These are phyloP conservation scores for Oriolus oriolus DNA, from an alignment of 2,113 vertebrate genomes.

Conservation along the genomic window DNA sequence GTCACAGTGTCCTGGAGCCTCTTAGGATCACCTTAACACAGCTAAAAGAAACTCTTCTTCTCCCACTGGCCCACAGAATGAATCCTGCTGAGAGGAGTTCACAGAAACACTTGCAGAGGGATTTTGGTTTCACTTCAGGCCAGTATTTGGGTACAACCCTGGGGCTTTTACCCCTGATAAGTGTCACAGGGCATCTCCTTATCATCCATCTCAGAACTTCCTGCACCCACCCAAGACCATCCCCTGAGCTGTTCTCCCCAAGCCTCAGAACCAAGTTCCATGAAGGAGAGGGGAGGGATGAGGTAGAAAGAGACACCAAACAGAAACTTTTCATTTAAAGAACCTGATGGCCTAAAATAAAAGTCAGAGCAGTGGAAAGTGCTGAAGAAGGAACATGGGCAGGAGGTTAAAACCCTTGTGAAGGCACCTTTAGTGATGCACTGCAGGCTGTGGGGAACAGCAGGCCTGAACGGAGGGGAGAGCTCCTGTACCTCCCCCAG, in stretches of 20 bases:
- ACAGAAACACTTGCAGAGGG: not conserved
- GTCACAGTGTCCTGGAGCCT: not conserved
- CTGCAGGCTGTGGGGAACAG: not conserved
- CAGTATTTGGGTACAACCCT: not conserved
- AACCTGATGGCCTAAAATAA: not conserved
- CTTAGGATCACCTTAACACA: not conserved
- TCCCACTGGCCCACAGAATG: not conserved
- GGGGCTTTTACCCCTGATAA: fast-evolving
- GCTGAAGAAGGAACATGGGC: not conserved
- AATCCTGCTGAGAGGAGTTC: not conserved
- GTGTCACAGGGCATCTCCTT: not conserved
- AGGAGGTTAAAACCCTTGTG: not conserved
- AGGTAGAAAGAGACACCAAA: not conserved
- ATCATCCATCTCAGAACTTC: not conserved
- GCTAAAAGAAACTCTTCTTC: not conserved
- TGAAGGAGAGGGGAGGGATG: not conserved
- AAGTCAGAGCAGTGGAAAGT: not conserved
- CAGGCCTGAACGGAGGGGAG: not conserved
- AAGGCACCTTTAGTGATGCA: not conserved
- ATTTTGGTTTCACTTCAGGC: not conserved
- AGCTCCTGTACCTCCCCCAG: not conserved
- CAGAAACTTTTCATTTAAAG: not conserved
- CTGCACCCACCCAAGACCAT: not conserved
- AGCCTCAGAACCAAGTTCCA: not conserved
- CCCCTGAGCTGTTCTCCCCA: not conserved